These are phyloP conservation scores for Mixornis gularis DNA, from an alignment of 2,113 vertebrate genomes.

Conservation along the genomic window DNA sequence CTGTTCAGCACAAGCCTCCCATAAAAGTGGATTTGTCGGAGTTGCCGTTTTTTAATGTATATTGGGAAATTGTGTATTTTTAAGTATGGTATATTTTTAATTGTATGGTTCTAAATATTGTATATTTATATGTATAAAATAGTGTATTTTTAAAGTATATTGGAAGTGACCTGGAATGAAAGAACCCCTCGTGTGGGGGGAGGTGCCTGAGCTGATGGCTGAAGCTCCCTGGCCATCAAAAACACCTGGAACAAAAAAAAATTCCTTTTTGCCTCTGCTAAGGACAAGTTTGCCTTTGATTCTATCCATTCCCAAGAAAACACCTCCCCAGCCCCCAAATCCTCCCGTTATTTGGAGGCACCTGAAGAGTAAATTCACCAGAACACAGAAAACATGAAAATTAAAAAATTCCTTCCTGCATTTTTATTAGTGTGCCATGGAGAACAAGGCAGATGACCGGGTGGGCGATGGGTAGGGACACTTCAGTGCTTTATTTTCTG, in stretches of 20 bases:
- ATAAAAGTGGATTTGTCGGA: background rate
- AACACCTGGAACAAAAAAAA: background rate
- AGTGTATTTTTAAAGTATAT: too few species aligned
- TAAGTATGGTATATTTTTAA: too few species aligned
- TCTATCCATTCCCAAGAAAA: fast-evolving
- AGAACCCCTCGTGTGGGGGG: background rate
- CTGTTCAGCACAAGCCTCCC: background rate
- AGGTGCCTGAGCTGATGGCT: background rate
- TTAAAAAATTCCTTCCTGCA: fast-evolving
- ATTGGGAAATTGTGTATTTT: background rate
- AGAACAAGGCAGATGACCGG: background rate
- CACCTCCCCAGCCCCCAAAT: background rate
- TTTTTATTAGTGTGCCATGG: background rate
- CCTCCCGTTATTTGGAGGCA: background rate
- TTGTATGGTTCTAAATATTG: too few species aligned
- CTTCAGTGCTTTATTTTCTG: background rate
- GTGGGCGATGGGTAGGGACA: background rate
- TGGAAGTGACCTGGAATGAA: background rate
- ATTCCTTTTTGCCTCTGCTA: background rate
- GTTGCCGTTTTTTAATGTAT: background rate
- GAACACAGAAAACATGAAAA: background rate
- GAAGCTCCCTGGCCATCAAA: background rate
- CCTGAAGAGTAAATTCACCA: background rate
- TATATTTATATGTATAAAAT: too few species aligned
- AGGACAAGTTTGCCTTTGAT: background rate